Evolutionary conservation across 2,797 vertebrate species (phyloP).

Genomic region (Sebastes goodei): DNA sequence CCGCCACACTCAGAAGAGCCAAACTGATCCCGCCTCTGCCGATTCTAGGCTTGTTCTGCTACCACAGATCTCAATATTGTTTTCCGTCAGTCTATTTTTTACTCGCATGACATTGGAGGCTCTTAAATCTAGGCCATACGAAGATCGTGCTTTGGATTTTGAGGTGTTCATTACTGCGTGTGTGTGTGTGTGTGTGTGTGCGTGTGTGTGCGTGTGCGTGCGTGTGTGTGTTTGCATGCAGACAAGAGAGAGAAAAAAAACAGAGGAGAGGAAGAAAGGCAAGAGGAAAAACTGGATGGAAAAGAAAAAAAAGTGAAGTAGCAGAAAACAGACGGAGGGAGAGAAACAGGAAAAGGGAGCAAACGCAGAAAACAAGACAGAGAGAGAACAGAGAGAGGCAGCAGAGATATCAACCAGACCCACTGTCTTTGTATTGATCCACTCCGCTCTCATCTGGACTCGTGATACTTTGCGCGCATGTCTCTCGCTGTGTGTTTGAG

Average conservation of each 20-base stretch:
- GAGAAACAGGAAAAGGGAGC: conserved; percentile 22
- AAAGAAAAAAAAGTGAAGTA: conserved; percentile 21
- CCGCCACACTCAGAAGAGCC: conserved; percentile 14
- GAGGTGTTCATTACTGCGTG: conserved; percentile 67
- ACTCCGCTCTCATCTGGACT: conserved; percentile 74
- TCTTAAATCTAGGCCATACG: conserved; percentile 71
- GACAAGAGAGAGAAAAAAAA: not conserved
- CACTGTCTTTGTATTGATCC: conserved; percentile 79
- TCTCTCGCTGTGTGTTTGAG: conserved; percentile 24
- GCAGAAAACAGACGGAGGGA: conserved; percentile 11
- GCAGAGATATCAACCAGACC: conserved; percentile 72
- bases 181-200: not conserved
- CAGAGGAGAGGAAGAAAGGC: conserved; percentile 2
- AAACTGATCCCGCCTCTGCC: conserved; percentile 36
- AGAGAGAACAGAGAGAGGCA: conserved; percentile 19
- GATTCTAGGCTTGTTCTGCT: conserved; percentile 49
- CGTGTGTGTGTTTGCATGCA: not conserved
- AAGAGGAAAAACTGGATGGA: not conserved
- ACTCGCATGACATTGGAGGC: conserved; percentile 66
- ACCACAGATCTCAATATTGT: conserved; percentile 61
- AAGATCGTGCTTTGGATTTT: conserved; percentile 78
- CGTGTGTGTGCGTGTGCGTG: not conserved
- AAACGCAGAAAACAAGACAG: conserved; percentile 12
- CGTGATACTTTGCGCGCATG: conserved; percentile 40
- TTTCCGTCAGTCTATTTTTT: conserved; percentile 64